Base-by-base conservation (phyloP, 2,797 vertebrate species). In the Menidia menidia region DNA sequence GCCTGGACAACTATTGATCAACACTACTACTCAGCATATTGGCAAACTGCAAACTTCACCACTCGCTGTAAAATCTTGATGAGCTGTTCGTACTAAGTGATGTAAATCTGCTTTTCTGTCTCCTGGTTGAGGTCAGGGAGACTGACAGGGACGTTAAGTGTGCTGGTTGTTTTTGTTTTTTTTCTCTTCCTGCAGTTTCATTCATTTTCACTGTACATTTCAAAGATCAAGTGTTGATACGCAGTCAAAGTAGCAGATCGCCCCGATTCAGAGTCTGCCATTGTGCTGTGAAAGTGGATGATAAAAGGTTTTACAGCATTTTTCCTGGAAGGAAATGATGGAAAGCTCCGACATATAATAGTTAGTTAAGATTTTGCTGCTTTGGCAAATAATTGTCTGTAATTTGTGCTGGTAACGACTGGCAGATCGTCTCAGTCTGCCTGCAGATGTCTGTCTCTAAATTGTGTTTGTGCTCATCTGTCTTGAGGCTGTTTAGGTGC, bases 401-500 rank as follows among this genome's bases (percentile, higher is more conserved):
- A 73, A 75, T 77, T 75, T 60, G 55, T 55, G 0, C 63, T 73
- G 54, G 35, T 60, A 55, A 66, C 71, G 70, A 33, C 61, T 56
- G 73, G 66, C 53, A 61, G 64, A 81, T 42, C 65, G 57, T 58
- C 55, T 56, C 33, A 15, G 61, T 70, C 71, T 69, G 50, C 59
- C 35, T 60, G 51, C 71, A 32, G 65, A 55, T 48, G 41, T 60
- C 58, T 62, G 65, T 66, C 60, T 74, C 60, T 0, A 68, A 75
- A 57, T 13, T 61, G 32, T 48, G 39, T 73, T 71, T 71, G 62
- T 73, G n/a, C 61, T 78, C 67, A 48, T 78, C 13, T 65, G 69
- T 84, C 82, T 75, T 57, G 7, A 53, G 35, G 55, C 41, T 72
- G 78, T 58, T 75, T 73, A 58, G 25, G 48, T 77, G 59, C 52